Evolutionary conservation across 2,888 invertebrate species (phyloP).

Genomic region (Melipona beecheii): DNA sequence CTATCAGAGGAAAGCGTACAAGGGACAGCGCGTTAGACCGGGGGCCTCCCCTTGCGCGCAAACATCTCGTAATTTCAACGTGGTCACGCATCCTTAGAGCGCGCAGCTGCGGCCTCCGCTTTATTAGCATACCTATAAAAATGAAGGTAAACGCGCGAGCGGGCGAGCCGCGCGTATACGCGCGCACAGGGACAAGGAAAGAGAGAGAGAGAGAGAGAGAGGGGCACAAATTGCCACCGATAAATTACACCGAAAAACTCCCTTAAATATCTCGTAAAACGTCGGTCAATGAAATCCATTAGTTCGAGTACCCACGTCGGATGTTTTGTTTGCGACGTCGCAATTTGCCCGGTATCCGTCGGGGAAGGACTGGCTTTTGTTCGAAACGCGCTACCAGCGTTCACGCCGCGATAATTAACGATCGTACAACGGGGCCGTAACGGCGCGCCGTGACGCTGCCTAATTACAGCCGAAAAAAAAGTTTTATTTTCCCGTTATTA

Average conservation of each 20-base stretch:
- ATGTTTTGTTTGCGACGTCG: conserved; percentile 31
- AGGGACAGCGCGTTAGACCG: conserved; percentile 29
- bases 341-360: conserved; percentile 34
- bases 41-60: conserved; percentile 58
- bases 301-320: conserved; percentile 54
- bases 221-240: conserved; percentile 76
- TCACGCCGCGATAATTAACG: conserved; percentile 41
- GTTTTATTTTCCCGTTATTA: conserved; percentile 26
- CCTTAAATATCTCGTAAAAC: conserved; percentile 80
- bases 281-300: conserved; percentile 72
- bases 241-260: conserved; percentile 80
- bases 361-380: conserved; percentile 2
- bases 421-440: conserved; percentile 22
- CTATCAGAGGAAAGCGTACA: neutral
- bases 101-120: conserved; percentile 79
- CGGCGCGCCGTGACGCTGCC: conserved; percentile 17
- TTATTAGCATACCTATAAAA: conserved; percentile 84
- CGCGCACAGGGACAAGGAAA: neutral
- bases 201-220: too few relatives aligned
- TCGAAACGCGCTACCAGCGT: conserved; percentile 8
- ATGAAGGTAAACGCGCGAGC: conserved; percentile 64
- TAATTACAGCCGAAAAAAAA: conserved; percentile 32
- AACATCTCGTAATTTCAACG: conserved; percentile 81
- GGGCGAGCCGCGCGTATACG: conserved; percentile 21
- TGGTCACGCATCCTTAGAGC: conserved; percentile 80